Percentiles rank a stretch among this genome's conserved stretches.
Evolutionary conservation across 2,888 invertebrate genomes (phyloP).

Genomic region (Agonopterix subpropinquella): DNA sequence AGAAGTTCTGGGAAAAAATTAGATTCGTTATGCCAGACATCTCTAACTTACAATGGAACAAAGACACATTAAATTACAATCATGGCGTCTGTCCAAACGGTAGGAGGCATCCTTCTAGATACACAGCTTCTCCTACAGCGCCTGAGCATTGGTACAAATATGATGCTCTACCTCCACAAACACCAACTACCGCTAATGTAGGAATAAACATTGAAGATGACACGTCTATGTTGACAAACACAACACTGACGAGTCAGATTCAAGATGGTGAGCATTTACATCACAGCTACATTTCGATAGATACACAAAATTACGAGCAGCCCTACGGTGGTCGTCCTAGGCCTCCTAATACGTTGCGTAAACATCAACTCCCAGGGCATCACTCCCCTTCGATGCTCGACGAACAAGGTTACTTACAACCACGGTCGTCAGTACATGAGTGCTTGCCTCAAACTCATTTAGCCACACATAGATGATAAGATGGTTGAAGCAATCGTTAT

Average conservation of each 20-base stretch:
- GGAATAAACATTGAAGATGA: constrained; percentile 75
- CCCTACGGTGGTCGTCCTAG: constrained; percentile 64
- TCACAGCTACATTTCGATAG: constrained; percentile 82
- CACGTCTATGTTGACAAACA: constrained; percentile 77
- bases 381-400: constrained; percentile 66
- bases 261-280: constrained; percentile 79
- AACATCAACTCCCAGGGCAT: constrained; percentile 48
- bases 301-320: constrained; percentile 72
- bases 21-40: constrained; percentile 88
- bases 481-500: constrained; percentile 46
- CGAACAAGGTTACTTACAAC: constrained; percentile 72
- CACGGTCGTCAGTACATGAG: constrained; percentile 68
- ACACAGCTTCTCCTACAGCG: constrained; percentile 84
- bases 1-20: constrained; percentile 92
- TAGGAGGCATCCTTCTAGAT: constrained; percentile 77
- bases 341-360: constrained; percentile 63
- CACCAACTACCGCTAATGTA: constrained; percentile 68
- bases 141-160: constrained; percentile 84
- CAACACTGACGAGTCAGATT: constrained; percentile 77
- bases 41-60: constrained; percentile 78
- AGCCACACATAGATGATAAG: constrained; percentile 65
- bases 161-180: constrained; percentile 75
- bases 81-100: constrained; percentile 73
- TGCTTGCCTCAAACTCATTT: constrained; percentile 70
- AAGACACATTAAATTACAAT: constrained; percentile 70